phyloP scores from a whole-genome alignment of 2,888 invertebrate genomes.

The Diarsia dahlii region DNA sequence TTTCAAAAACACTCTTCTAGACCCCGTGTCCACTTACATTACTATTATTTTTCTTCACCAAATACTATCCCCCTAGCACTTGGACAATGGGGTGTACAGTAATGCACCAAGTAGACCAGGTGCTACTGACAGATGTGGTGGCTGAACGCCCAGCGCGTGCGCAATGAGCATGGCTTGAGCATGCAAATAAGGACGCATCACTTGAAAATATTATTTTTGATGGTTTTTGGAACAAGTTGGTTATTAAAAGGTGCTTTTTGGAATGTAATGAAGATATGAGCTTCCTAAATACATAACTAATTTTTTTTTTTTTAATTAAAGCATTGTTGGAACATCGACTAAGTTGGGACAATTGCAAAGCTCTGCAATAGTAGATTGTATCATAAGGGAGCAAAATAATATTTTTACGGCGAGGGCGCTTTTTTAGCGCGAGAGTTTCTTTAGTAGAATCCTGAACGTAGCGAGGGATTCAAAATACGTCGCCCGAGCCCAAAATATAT shows the following conservation, averaged over 20 bases:
- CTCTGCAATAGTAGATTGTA: no score
- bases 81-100: conserved; percentile 50
- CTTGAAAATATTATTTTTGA: conserved; percentile 23
- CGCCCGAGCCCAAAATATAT: no score
- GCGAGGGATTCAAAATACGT: no score
- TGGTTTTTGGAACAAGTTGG: conserved; percentile 47
- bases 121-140: conserved; percentile 65
- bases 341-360: no score
- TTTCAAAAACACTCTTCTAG: conserved; percentile 3
- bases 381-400: no score
- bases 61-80: conserved; percentile 40
- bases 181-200: conserved; percentile 60
- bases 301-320: no score
- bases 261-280: not conserved
- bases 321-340: no score
- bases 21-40: conserved; percentile 17
- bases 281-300: no score
- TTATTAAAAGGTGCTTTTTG: conserved; percentile 9
- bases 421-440: no score
- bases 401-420: no score
- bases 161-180: conserved; percentile 34
- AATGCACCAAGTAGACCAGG: conserved; percentile 64
- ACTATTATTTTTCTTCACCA: conserved; percentile 52
- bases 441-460: no score
- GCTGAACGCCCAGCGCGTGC: conserved; percentile 29